Evolutionary conservation across 2,888 invertebrate genomes (phyloP).

Genomic region (Erebia epiphron): DNA sequence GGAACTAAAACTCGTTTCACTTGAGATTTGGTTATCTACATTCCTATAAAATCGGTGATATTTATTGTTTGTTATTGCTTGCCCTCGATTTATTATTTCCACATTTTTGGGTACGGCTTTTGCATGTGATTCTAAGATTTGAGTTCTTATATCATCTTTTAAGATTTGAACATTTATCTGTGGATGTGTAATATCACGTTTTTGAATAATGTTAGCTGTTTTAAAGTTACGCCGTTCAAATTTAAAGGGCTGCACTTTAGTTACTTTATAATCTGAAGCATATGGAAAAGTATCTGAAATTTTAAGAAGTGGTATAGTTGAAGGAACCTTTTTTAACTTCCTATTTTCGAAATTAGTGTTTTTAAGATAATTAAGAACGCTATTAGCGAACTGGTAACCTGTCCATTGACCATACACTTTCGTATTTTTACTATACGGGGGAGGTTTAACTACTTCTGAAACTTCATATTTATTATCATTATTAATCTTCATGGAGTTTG

Average conservation of each 20-base stretch:
- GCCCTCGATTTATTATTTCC: slow-evolving; percentile 61
- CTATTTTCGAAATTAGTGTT: slow-evolving; percentile 58
- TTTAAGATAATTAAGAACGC: slow-evolving; percentile 69
- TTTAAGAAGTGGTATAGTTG: slow-evolving; percentile 62
- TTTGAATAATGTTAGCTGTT: slow-evolving; percentile 47
- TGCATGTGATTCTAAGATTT: slow-evolving; percentile 60
- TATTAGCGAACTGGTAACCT: slow-evolving; percentile 66
- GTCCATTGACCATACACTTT: slow-evolving; percentile 71
- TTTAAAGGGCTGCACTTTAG: slow-evolving; percentile 54
- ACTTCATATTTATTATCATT: slow-evolving; percentile 45
- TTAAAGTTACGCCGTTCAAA: slow-evolving; percentile 57
- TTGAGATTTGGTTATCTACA: slow-evolving; percentile 41
- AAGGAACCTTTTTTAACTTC: slow-evolving; percentile 56
- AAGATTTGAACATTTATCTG: slow-evolving; percentile 69
- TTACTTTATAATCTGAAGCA: slow-evolving; percentile 59
- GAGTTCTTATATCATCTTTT: slow-evolving; percentile 57
- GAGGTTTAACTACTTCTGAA: slow-evolving; percentile 60
- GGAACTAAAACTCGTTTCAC: slow-evolving; percentile 43
- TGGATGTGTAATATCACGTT: slow-evolving; percentile 49
- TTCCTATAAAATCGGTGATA: slow-evolving; percentile 58
- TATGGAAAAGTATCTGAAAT: slow-evolving; percentile 65
- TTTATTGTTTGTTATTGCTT: slow-evolving; percentile 41
- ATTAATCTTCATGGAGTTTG: slow-evolving; percentile 25
- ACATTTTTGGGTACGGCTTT: slow-evolving; percentile 56
- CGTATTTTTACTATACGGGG: slow-evolving; percentile 51